phyloP scores from a whole-genome alignment of 1,140 invertebrate genomes.

The Heliconius congener region DNA sequence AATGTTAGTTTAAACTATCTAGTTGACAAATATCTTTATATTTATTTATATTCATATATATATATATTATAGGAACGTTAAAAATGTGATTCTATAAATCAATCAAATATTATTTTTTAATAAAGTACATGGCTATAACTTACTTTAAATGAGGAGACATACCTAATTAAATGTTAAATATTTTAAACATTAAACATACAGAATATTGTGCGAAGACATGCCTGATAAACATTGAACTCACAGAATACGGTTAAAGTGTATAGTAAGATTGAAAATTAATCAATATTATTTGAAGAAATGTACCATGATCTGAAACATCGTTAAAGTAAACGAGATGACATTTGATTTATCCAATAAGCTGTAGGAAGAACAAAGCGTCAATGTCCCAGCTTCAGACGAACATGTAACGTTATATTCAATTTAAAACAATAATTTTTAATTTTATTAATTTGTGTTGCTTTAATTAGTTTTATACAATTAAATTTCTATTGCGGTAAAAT shows the following conservation, averaged over 20 bases:
- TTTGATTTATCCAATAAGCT: conserved; percentile 37
- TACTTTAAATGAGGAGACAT: too few relatives aligned
- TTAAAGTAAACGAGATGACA: conserved; percentile 38
- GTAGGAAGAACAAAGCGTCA: conserved; percentile 47
- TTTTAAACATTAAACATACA: too few relatives aligned
- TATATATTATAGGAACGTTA: too few relatives aligned
- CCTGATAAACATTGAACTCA: neutral
- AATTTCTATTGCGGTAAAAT: conserved; percentile 17
- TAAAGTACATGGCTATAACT: too few relatives aligned
- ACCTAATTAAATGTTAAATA: too few relatives aligned
- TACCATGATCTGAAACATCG: conserved; percentile 31
- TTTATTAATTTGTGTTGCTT: conserved; percentile 52
- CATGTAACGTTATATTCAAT: conserved; percentile 63
- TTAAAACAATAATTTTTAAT: conserved; percentile 66
- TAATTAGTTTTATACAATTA: conserved; percentile 44
- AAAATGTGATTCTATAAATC: too few relatives aligned
- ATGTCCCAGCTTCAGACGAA: conserved; percentile 54
- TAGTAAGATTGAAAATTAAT: neutral
- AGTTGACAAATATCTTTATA: too few relatives aligned
- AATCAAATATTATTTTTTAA: too few relatives aligned
- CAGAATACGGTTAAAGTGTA: too few relatives aligned
- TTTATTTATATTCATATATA: too few relatives aligned
- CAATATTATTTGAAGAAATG: conserved; percentile 13
- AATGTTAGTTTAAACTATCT: neutral
- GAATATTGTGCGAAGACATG: too few relatives aligned